Percentiles rank a stretch among this genome's conserved stretches.
These are phyloP conservation scores for Drosophila sucinea DNA, from an alignment of 1,140 invertebrate species.

Conservation along the genomic window DNA sequence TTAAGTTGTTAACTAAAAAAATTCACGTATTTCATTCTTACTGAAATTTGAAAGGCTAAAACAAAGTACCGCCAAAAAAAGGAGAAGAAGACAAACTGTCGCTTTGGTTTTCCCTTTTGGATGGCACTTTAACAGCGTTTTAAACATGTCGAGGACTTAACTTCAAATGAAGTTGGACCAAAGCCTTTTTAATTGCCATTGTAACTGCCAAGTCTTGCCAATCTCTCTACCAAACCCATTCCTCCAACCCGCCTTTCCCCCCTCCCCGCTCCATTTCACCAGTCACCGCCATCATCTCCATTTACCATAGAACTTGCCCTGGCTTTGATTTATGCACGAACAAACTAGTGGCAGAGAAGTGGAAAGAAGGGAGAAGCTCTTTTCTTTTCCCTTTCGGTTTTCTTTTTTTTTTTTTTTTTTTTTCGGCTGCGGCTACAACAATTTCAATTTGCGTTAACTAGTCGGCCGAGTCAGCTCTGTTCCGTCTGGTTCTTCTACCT, in stretches of 20 bases:
- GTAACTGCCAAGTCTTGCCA: conserved; percentile 41
- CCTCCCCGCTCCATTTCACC: background rate
- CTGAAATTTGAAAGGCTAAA: background rate
- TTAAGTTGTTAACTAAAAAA: background rate
- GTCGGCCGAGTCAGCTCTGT: conserved; percentile 47
- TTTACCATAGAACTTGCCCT: conserved; percentile 20
- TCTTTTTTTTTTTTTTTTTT: conserved; percentile 7
- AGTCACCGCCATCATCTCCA: background rate
- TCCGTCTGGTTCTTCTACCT: conserved; percentile 1
- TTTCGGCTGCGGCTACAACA: conserved; percentile 48
- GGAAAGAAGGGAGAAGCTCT: conserved; percentile 28
- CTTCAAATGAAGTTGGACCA: conserved; percentile 34
- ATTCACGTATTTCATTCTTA: background rate
- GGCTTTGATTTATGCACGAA: conserved; percentile 62
- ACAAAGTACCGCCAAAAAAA: background rate
- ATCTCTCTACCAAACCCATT: background rate
- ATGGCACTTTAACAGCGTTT: conserved; percentile 23
- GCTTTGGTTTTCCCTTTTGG: background rate
- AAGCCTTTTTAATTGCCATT: conserved; percentile 57
- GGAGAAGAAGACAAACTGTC: conserved; percentile 4
- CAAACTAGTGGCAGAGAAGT: conserved; percentile 31
- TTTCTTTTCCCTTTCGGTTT: conserved; percentile 16
- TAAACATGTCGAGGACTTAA: conserved; percentile 27
- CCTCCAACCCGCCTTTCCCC: background rate
- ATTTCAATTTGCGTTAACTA: conserved; percentile 66